These are phyloP conservation scores for Gymnothorax reevesii DNA, from an alignment of 2,797 vertebrate species.

Conservation along the genomic window DNA sequence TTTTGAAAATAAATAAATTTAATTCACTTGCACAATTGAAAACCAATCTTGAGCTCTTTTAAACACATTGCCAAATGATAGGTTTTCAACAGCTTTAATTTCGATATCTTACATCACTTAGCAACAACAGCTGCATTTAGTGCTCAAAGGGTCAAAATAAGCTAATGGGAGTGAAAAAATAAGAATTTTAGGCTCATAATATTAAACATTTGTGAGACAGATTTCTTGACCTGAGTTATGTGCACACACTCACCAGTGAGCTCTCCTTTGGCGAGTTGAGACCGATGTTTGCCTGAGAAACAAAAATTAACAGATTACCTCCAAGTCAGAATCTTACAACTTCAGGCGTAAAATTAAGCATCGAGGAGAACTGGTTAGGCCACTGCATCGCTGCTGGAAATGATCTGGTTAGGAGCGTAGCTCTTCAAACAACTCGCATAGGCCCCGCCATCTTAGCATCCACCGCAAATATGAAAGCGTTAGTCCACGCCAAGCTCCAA, in stretches of 20 bases:
- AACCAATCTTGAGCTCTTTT: too few species aligned
- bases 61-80: too few species aligned
- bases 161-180: too few species aligned
- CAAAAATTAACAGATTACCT: neutral
- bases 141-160: too few species aligned
- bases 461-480: neutral
- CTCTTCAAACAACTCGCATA: neutral
- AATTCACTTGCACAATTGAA: too few species aligned
- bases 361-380: neutral
- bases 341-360: neutral
- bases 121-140: too few species aligned
- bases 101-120: too few species aligned
- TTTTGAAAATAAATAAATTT: too few species aligned
- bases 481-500: neutral
- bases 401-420: neutral
- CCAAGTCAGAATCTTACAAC: neutral
- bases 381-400: neutral
- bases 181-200: too few species aligned
- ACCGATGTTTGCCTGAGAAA: conserved; percentile 15
- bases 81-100: too few species aligned
- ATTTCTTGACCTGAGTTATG: neutral
- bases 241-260: conserved; percentile 73
- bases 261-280: conserved; percentile 63
- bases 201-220: too few species aligned
- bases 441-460: neutral